Evolutionary conservation across 2,888 invertebrate genomes (phyloP).

Genomic region (Iphiclides podalirius): DNA sequence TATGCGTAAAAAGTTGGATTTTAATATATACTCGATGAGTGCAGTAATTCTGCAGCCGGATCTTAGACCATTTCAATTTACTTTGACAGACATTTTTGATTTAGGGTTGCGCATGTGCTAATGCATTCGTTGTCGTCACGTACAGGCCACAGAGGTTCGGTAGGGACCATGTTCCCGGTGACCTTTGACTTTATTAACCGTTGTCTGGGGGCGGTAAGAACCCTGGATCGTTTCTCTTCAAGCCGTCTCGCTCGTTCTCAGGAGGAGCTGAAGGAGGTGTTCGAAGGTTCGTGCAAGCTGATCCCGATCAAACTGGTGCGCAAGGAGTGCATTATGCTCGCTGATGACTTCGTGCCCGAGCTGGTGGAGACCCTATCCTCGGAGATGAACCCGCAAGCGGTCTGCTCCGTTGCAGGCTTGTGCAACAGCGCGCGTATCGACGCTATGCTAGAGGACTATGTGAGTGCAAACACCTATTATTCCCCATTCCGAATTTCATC

Average conservation of each 20-base stretch:
- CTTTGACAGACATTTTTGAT: too few relatives aligned
- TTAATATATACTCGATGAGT: too few relatives aligned
- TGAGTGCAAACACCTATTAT: slow-evolving; percentile 43
- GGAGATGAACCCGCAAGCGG: slow-evolving; percentile 94
- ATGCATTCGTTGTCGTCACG: too few relatives aligned
- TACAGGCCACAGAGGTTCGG: too few relatives aligned
- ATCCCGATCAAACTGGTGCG: slow-evolving; percentile 87
- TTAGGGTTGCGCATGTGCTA: too few relatives aligned
- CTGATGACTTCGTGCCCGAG: slow-evolving; percentile 92
- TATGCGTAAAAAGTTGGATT: too few relatives aligned
- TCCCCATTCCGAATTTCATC: slow-evolving; percentile 21
- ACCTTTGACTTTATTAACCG: too few relatives aligned
- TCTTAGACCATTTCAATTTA: too few relatives aligned
- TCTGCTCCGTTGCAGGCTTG: slow-evolving; percentile 92
- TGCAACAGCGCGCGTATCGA: slow-evolving; percentile 90
- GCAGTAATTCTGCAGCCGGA: too few relatives aligned
- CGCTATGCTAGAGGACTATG: slow-evolving; percentile 78
- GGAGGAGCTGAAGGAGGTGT: slow-evolving; percentile 91
- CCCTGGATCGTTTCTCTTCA: too few relatives aligned
- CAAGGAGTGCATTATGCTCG: slow-evolving; percentile 88
- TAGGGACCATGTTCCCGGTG: too few relatives aligned
- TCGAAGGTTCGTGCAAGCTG: slow-evolving; percentile 92
- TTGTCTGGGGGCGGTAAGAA: too few relatives aligned
- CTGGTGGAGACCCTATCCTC: slow-evolving; percentile 92
- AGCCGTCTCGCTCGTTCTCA: slow-evolving; percentile 59